These are phyloP conservation scores for Trichonephila clavata DNA, from an alignment of 1,140 invertebrate species.

Conservation along the genomic window DNA sequence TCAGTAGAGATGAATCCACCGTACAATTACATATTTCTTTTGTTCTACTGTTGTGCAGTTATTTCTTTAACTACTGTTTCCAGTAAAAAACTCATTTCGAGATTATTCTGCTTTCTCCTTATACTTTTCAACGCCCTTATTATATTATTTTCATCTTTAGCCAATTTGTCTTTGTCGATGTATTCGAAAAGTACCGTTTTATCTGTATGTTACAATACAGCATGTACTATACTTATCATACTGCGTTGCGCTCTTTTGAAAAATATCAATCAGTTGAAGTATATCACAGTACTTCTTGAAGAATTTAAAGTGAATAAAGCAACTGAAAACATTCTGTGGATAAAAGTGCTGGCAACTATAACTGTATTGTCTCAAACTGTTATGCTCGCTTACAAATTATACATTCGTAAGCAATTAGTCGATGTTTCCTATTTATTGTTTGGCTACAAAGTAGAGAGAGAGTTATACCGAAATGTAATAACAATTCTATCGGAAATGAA, in stretches of 20 bases:
- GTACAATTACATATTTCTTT: no score
- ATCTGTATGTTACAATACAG: neutral
- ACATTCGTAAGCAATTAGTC: neutral
- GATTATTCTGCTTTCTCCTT: no score
- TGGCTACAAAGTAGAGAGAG: neutral
- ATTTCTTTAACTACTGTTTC: no score
- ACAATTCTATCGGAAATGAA: neutral
- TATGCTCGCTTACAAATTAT: neutral
- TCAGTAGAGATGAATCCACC: no score
- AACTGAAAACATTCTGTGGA: neutral
- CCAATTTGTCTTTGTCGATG: no score
- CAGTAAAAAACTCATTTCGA: no score
- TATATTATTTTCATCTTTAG: no score
- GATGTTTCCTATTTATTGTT: neutral
- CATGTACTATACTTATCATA: neutral
- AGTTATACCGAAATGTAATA: neutral
- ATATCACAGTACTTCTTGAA: neutral
- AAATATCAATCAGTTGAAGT: neutral
- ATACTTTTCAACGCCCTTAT: no score
- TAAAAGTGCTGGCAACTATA: neutral
- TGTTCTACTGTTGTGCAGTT: no score
- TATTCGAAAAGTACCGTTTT: no score
- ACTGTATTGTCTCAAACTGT: neutral
- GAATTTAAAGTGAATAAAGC: neutral
- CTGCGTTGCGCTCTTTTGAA: neutral